phyloP scores from a whole-genome alignment of 2,888 invertebrate species.

The Troilus luridus region DNA sequence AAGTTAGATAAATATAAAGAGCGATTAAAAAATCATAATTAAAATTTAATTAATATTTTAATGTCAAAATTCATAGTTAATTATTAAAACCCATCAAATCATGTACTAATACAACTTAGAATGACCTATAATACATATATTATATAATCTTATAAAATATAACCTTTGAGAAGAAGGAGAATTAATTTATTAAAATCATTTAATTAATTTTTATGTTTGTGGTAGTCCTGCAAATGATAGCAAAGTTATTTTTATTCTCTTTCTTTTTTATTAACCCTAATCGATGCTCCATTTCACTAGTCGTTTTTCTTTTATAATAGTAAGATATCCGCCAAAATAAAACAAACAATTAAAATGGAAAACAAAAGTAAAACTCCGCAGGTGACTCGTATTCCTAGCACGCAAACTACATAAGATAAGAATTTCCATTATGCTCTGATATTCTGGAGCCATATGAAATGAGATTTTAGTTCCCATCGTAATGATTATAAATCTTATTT shows the following conservation, averaged over 20 bases:
- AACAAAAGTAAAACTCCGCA: background rate
- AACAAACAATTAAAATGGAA: background rate
- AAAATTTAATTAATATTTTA: background rate
- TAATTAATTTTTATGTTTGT: too few relatives aligned
- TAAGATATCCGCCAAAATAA: background rate
- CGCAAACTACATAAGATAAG: background rate
- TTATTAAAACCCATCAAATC: too few relatives aligned
- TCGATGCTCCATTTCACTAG: too few relatives aligned
- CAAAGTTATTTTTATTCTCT: too few relatives aligned
- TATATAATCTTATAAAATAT: too few relatives aligned
- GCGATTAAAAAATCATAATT: background rate
- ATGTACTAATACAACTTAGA: too few relatives aligned
- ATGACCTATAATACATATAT: too few relatives aligned
- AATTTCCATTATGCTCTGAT: background rate
- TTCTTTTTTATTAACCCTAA: too few relatives aligned
- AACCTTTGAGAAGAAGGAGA: background rate
- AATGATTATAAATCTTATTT: background rate
- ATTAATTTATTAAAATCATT: too few relatives aligned
- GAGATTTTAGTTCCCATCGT: background rate
- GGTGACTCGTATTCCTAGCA: conserved; percentile 7
- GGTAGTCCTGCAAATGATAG: too few relatives aligned
- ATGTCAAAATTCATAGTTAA: background rate
- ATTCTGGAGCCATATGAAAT: background rate
- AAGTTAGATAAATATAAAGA: background rate
- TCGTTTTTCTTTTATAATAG: too few relatives aligned